These are phyloP conservation scores for Corvus cornix DNA, from an alignment of 2,113 vertebrate species.

Conservation along the genomic window DNA sequence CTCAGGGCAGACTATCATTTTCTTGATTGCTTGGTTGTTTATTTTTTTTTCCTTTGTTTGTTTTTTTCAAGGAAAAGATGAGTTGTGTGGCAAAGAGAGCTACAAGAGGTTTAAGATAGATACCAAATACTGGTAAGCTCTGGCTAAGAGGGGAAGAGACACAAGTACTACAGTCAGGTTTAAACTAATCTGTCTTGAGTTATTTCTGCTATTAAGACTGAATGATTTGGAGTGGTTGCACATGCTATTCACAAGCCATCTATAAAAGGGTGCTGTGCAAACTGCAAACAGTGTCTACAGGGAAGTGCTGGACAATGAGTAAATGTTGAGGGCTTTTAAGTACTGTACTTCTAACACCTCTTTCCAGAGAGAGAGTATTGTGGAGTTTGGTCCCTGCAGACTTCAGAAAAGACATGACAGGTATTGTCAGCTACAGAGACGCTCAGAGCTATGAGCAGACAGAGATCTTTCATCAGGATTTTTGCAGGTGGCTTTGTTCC, in stretches of 20 bases:
- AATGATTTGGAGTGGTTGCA: background rate
- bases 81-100: background rate
- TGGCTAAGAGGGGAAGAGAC: background rate
- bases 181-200: background rate
- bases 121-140: background rate
- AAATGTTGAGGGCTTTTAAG: background rate
- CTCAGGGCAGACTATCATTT: background rate
- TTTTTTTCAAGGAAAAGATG: background rate
- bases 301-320: background rate
- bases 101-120: background rate
- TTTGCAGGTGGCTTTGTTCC: background rate
- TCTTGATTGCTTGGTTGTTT: background rate
- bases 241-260: background rate
- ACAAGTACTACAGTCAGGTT: background rate
- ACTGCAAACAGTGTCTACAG: background rate
- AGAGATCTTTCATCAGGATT: background rate
- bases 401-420: background rate
- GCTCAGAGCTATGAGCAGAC: fast-evolving
- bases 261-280: background rate
- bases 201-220: background rate
- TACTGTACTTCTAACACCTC: background rate
- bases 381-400: background rate
- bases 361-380: background rate
- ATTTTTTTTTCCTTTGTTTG: too few relatives aligned
- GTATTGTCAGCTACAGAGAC: background rate